Evolutionary conservation across 2,113 vertebrate species (phyloP).

Genomic region (Candoia aspera): DNA sequence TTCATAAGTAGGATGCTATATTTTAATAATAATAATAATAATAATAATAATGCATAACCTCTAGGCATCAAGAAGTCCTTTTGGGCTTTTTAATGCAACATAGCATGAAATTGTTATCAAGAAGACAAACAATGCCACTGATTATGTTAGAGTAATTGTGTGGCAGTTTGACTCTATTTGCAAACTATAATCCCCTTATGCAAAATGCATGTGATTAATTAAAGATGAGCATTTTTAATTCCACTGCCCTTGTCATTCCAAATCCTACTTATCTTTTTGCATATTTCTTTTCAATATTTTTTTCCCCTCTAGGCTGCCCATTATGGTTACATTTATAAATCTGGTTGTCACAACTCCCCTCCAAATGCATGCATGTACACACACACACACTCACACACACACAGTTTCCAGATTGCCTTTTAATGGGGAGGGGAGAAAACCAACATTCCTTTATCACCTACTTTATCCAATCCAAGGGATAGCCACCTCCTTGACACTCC

Average conservation of each 20-base stretch:
- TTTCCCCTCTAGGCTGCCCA: neutral
- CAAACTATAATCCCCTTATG: slow-evolving; percentile 54
- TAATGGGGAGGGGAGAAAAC: neutral
- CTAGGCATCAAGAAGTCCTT: neutral
- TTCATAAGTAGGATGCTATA: neutral
- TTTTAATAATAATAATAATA: neutral
- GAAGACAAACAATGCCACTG: neutral
- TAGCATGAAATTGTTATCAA: slow-evolving; percentile 1
- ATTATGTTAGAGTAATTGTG: slow-evolving; percentile 52
- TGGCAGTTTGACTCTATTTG: slow-evolving; percentile 32
- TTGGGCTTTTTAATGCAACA: slow-evolving; percentile 12
- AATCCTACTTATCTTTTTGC: slow-evolving; percentile 28
- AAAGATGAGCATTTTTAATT: slow-evolving; percentile 58
- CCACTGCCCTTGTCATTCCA: slow-evolving; percentile 21
- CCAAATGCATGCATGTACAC: neutral
- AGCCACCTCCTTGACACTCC: neutral
- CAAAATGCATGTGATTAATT: slow-evolving; percentile 51
- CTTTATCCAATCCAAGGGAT: neutral
- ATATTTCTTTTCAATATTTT: neutral
- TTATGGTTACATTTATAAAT: neutral
- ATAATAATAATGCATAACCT: neutral
- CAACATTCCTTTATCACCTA: neutral
- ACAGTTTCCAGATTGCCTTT: neutral
- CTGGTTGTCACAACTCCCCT: neutral
- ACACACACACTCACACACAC: neutral